Evolutionary conservation across 2,888 invertebrate genomes (phyloP).

Genomic region (Netelia fuscicornis): DNA sequence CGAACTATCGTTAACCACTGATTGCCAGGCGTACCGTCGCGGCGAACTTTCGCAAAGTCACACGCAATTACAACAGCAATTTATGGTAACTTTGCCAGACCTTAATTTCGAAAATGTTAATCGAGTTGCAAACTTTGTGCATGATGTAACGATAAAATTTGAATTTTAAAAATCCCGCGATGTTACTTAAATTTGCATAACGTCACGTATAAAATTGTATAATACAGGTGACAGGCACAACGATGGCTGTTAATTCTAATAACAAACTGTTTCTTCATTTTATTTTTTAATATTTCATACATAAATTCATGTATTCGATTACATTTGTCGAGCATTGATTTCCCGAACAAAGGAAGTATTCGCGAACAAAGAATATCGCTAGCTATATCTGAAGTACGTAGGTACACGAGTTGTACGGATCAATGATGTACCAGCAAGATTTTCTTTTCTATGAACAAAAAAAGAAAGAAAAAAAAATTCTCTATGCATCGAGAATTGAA

Average conservation of each 20-base stretch:
- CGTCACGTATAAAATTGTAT: no score
- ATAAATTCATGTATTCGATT: no score
- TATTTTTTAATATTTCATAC: no score
- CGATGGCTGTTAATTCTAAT: no score
- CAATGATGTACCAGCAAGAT: not conserved
- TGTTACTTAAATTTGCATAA: no score
- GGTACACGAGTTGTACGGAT: not conserved
- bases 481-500: not conserved
- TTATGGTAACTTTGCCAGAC: not conserved
- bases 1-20: conserved; percentile 21
- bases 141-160: not conserved
- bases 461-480: not conserved
- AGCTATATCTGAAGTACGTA: no score
- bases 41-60: conserved; percentile 24
- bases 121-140: not conserved
- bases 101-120: not conserved
- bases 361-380: no score
- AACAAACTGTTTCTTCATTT: no score
- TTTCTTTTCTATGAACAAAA: not conserved
- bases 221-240: no score
- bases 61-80: not conserved
- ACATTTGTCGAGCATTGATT: no score
- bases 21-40: not conserved
- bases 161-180: not conserved
- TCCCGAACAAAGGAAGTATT: no score